Conservation (phyloP, 2,113 vertebrate genomes). For the Takifugu bimaculatus region DNA sequence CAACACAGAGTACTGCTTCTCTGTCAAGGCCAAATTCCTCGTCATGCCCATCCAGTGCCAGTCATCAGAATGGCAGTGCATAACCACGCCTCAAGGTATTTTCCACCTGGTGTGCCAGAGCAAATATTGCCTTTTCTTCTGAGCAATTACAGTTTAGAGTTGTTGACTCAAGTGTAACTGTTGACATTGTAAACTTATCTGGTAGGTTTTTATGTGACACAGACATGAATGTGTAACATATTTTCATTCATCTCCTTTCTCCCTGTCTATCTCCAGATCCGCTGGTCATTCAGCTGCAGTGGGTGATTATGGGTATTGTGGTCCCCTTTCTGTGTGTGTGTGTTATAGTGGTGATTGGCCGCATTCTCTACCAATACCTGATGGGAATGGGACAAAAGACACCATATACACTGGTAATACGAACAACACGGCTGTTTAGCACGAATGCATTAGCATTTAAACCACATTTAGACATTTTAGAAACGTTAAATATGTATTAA, state of each 20-base stretch:
- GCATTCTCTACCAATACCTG: conserved; percentile 50
- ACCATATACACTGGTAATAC: conserved; percentile 53
- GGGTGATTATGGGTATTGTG: conserved; percentile 42
- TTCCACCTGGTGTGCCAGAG: not conserved
- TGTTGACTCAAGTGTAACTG: not conserved
- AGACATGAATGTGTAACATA: not conserved
- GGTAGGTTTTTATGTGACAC: not conserved
- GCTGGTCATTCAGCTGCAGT: conserved; percentile 29
- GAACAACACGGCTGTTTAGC: not conserved
- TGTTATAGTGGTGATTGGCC: conserved; percentile 28
- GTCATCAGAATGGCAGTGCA: conserved; percentile 51
- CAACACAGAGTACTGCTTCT: conserved; percentile 63
- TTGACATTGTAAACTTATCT: no score
- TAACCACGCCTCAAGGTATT: conserved; percentile 54
- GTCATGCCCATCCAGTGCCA: conserved; percentile 17
- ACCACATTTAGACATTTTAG: no score
- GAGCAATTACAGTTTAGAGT: not conserved
- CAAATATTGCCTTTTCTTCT: not conserved
- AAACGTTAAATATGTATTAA: no score
- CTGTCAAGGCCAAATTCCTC: conserved; percentile 33
- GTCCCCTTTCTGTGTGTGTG: conserved; percentile 41
- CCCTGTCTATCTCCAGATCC: conserved; percentile 46
- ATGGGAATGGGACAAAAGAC: conserved; percentile 46
- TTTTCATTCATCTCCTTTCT: not conserved
- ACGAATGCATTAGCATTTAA: no score